These are phyloP conservation scores for Poeciliopsis turneri DNA, from an alignment of 2,797 vertebrate genomes.

Conservation along the genomic window DNA sequence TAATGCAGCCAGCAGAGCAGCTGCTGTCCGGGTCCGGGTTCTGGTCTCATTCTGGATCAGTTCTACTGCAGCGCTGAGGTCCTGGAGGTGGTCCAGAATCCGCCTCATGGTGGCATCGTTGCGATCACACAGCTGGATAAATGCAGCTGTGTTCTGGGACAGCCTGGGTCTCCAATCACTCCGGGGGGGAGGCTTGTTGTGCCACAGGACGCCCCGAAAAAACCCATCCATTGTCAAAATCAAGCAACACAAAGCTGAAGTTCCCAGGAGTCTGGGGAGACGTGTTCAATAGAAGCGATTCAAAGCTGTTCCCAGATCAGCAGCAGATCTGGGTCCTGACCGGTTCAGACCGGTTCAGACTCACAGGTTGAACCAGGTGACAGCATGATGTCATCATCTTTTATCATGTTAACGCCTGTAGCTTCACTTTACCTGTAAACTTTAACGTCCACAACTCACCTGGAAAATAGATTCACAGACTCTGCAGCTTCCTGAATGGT, in stretches of 20 bases:
- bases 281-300: not conserved
- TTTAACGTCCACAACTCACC: not conserved
- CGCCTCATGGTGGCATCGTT: not conserved
- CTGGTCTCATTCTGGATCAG: too few species aligned
- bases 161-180: not conserved
- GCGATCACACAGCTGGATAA: not conserved
- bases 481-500: not conserved
- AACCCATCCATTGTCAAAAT: not conserved
- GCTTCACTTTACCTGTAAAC: not conserved
- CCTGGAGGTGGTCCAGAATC: not conserved
- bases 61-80: not conserved
- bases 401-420: not conserved
- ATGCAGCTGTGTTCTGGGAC: not conserved
- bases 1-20: too few species aligned
- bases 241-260: not conserved
- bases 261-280: not conserved
- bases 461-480: not conserved
- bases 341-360: not conserved
- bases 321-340: too few species aligned
- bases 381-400: not conserved
- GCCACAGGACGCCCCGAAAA: not conserved
- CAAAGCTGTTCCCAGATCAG: too few species aligned
- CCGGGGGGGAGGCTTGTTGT: not conserved
- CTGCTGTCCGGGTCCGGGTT: too few species aligned
- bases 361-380: too few species aligned